Conservation (phyloP, 2,113 vertebrate genomes). For the Butorides virescens region DNA sequence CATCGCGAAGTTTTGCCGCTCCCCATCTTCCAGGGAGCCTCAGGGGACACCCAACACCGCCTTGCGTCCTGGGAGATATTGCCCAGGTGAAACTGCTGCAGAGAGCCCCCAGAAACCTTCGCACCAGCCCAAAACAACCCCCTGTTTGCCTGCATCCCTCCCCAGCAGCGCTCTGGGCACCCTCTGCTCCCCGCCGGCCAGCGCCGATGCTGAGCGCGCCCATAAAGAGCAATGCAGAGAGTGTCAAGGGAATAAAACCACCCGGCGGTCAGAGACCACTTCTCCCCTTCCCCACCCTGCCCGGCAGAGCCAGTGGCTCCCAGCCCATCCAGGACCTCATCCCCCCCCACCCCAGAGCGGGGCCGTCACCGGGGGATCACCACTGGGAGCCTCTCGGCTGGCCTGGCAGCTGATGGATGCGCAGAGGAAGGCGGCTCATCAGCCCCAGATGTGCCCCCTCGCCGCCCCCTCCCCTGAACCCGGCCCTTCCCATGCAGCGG, state of each 20-base stretch:
- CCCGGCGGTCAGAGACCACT: too few relatives aligned
- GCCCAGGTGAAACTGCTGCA: neutral
- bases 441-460: neutral
- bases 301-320: neutral
- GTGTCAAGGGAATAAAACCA: neutral
- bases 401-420: constrained; percentile 30
- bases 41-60: neutral
- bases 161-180: neutral
- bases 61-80: neutral
- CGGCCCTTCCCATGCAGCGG: neutral
- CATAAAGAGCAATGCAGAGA: fast-evolving
- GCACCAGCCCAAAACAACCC: neutral
- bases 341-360: neutral
- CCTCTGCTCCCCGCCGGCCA: neutral
- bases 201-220: neutral
- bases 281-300: neutral
- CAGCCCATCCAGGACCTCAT: fast-evolving
- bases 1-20: neutral
- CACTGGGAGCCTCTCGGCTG: neutral
- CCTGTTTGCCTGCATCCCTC: neutral
- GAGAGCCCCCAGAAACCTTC: neutral
- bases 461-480: neutral
- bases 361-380: neutral
- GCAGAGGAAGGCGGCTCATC: constrained; percentile 9
- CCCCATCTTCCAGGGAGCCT: neutral